Evolutionary conservation across 1,140 invertebrate species (phyloP).

Genomic region (Drosophila bocki): DNA sequence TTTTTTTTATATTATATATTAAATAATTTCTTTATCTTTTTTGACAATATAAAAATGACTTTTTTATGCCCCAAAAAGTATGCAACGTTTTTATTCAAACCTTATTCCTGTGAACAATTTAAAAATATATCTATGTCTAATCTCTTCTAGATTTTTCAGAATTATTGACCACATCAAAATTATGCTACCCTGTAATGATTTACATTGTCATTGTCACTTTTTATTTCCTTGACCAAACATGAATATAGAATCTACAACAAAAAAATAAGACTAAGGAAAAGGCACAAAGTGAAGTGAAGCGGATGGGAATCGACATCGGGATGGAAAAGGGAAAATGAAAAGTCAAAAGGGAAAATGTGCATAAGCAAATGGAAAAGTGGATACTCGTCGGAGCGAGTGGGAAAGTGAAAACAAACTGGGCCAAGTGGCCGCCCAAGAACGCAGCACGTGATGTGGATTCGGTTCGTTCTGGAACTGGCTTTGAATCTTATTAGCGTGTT

Average conservation of each 20-base stretch:
- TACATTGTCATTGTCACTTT: constrained; percentile 18
- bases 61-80: too few relatives aligned
- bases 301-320: background rate
- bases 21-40: too few relatives aligned
- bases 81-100: too few relatives aligned
- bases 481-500: constrained; percentile 71
- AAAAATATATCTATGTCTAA: too few relatives aligned
- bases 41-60: too few relatives aligned
- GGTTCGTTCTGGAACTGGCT: background rate
- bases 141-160: too few relatives aligned
- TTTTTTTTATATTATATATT: too few relatives aligned
- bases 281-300: constrained; percentile 6
- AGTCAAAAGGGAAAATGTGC: background rate
- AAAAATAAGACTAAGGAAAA: background rate
- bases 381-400: background rate
- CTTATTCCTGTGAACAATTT: too few relatives aligned
- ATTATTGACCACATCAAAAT: background rate
- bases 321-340: background rate
- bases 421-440: constrained; percentile 60
- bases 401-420: constrained; percentile 66
- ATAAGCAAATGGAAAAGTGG: background rate
- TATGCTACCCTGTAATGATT: background rate
- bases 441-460: constrained; percentile 58
- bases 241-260: constrained; percentile 19
- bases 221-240: constrained; percentile 35